Percentiles rank a stretch among this genome's conserved stretches.
Evolutionary conservation across 2,113 vertebrate species (phyloP).

Genomic region (Calidris pugnax): DNA sequence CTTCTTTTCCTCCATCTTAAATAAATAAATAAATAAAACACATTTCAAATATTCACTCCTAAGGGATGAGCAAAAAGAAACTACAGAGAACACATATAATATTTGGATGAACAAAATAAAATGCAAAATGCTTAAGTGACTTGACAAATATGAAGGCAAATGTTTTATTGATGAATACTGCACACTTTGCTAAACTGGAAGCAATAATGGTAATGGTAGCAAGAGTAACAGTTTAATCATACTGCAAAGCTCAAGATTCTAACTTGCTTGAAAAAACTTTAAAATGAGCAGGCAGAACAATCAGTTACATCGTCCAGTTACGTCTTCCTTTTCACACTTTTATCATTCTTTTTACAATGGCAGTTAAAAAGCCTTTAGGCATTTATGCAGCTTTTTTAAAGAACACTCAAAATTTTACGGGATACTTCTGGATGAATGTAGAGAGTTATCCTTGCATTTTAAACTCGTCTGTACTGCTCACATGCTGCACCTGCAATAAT

Average conservation of each 20-base stretch:
- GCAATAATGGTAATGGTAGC: background rate
- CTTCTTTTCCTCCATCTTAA: conserved; percentile 96
- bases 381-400: conserved; percentile 46
- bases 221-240: background rate
- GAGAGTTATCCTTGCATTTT: conserved; percentile 38
- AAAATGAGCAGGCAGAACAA: conserved; percentile 33
- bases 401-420: conserved; percentile 64
- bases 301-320: conserved; percentile 6
- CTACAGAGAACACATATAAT: background rate
- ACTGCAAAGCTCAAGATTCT: background rate
- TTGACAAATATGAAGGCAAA: conserved; percentile 22
- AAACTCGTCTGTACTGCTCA: conserved; percentile 49
- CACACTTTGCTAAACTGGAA: conserved; percentile 29
- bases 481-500: conserved; percentile 42
- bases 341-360: conserved; percentile 58
- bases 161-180: conserved; percentile 41
- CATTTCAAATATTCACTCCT: background rate
- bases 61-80: background rate
- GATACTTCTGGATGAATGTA: conserved; percentile 59
- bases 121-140: background rate
- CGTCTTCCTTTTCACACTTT: conserved; percentile 28
- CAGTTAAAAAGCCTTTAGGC: conserved; percentile 65
- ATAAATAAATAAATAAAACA: background rate
- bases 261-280: conserved; percentile 35
- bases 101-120: conserved; percentile 3